Conservation (phyloP, 2,113 vertebrate species). For the Nycticorax nycticorax region DNA sequence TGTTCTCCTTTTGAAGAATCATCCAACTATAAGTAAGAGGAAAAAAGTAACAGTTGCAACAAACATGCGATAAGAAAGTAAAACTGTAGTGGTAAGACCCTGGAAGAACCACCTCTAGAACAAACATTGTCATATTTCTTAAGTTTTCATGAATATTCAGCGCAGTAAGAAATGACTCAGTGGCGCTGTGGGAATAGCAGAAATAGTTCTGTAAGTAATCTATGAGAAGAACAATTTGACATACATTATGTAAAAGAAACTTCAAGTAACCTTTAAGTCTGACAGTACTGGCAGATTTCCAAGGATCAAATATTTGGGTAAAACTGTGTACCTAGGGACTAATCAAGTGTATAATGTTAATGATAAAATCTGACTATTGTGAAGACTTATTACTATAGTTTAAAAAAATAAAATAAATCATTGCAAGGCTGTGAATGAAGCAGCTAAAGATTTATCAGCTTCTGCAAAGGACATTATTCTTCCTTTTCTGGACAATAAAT, state of each 20-base stretch:
- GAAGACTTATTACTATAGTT: neutral
- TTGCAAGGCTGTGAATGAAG: neutral
- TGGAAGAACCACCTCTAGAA: neutral
- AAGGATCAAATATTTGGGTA: constrained; percentile 49
- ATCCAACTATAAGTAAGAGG: neutral
- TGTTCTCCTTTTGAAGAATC: neutral
- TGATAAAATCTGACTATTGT: neutral
- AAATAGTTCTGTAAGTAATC: constrained; percentile 37
- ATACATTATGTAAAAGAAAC: constrained; percentile 38
- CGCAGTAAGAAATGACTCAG: neutral
- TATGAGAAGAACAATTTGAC: constrained; percentile 38
- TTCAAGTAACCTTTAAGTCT: constrained; percentile 19
- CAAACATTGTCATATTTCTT: neutral
- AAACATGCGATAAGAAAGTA: neutral
- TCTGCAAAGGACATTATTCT: neutral
- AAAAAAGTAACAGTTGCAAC: neutral
- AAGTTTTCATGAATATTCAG: constrained; percentile 45
- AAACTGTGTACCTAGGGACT: neutral
- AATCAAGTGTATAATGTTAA: neutral
- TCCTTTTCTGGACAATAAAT: neutral
- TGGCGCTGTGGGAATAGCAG: constrained; percentile 11
- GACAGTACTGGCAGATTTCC: neutral
- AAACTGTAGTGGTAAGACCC: neutral
- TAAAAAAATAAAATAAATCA: neutral
- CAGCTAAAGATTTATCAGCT: neutral